Evolutionary conservation across 2,888 invertebrate genomes (phyloP).

Genomic region (Ceramica pisi): DNA sequence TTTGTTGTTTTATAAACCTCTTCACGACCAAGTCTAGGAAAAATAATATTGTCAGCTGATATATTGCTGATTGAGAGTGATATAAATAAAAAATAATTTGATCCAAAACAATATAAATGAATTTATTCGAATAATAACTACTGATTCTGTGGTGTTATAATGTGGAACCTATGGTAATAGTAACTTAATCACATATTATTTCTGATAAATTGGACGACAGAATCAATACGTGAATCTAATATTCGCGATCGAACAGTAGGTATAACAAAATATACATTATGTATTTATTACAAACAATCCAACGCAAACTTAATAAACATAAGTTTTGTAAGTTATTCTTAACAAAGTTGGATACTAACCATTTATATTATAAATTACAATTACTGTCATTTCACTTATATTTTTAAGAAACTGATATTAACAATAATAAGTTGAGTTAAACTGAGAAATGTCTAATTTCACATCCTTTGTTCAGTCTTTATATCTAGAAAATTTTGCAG

Average conservation of each 20-base stretch:
- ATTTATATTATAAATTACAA: conserved; percentile 69
- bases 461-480: conserved; percentile 64
- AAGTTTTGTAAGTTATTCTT: conserved; percentile 74
- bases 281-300: conserved; percentile 66
- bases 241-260: conserved; percentile 55
- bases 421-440: conserved; percentile 44
- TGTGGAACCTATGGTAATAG: conserved; percentile 65
- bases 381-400: conserved; percentile 64
- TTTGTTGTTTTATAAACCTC: conserved; percentile 63
- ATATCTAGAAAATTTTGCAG: conserved; percentile 60
- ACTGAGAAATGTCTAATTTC: conserved; percentile 59
- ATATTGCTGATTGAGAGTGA: conserved; percentile 27
- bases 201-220: conserved; percentile 64
- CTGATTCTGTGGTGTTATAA: conserved; percentile 73
- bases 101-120: conserved; percentile 69
- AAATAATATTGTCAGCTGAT: neutral
- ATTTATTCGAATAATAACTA: conserved; percentile 76
- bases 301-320: conserved; percentile 74
- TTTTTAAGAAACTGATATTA: conserved; percentile 50
- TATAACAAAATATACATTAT: conserved; percentile 65
- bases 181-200: conserved; percentile 69
- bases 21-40: conserved; percentile 19
- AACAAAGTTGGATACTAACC: conserved; percentile 72
- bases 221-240: conserved; percentile 67
- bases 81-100: conserved; percentile 57